A percentile compares a stretch with the other conserved stretches of the same genome.
Conservation (phyloP, 2,113 vertebrate species). For the Tyrannus savana region DNA sequence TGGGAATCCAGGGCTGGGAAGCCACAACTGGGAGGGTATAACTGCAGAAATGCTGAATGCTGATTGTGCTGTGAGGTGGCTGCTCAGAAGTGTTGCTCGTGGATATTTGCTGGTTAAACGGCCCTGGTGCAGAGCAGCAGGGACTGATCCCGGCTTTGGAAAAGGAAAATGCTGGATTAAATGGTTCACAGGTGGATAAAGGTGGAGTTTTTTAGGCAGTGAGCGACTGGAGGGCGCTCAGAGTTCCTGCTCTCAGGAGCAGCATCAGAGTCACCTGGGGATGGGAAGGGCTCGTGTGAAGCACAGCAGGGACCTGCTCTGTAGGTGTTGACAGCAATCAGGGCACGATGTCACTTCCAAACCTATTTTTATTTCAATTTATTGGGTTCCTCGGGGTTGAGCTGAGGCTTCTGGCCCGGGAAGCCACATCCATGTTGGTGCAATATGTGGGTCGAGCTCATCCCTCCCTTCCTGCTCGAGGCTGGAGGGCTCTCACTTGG, state of each 20-base stretch:
- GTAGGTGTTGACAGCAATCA: background rate
- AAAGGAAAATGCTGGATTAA: background rate
- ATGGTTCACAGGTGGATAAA: fast-evolving
- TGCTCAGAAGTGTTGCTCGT: fast-evolving
- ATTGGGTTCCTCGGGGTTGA: background rate
- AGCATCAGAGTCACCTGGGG: fast-evolving
- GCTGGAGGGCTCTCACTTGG: fast-evolving
- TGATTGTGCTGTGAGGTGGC: background rate
- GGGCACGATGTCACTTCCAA: background rate
- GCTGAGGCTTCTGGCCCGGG: background rate
- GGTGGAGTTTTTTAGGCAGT: background rate
- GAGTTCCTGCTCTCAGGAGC: background rate
- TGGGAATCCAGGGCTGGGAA: background rate
- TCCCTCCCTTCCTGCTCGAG: background rate
- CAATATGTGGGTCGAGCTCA: fast-evolving
- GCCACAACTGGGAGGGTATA: fast-evolving
- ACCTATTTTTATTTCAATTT: background rate
- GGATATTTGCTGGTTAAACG: fast-evolving
- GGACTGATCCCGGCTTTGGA: background rate
- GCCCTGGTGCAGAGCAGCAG: fast-evolving
- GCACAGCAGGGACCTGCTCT: background rate
- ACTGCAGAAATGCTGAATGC: fast-evolving
- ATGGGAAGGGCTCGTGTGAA: background rate
- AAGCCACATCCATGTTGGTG: fast-evolving
- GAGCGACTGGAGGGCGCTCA: fast-evolving